phyloP scores from a whole-genome alignment of 2,888 invertebrate genomes.

The Tholera decimalis region DNA sequence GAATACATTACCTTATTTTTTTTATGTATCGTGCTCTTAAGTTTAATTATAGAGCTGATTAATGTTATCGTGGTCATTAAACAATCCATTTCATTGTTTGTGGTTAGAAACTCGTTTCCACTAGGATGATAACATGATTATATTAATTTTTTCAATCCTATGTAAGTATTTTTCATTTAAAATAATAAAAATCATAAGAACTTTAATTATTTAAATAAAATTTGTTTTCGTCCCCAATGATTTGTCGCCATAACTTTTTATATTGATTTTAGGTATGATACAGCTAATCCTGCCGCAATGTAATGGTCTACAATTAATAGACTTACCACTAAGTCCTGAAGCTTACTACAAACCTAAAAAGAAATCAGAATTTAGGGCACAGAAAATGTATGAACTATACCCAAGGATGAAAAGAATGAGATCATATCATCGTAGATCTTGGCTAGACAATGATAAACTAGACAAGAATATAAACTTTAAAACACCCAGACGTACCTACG shows the following conservation, averaged over 20 bases:
- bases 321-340: slow-evolving; percentile 53
- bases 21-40: slow-evolving; percentile 28
- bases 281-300: slow-evolving; percentile 58
- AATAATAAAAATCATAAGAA: too few relatives aligned
- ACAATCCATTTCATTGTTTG: slow-evolving; percentile 31
- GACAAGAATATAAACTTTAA: background rate
- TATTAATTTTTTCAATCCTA: slow-evolving; percentile 55
- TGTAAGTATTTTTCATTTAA: slow-evolving; percentile 72
- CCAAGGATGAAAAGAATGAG: slow-evolving; percentile 9
- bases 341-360: background rate
- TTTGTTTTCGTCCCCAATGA: background rate
- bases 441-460: slow-evolving; percentile 8
- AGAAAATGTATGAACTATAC: slow-evolving; percentile 21
- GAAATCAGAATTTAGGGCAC: slow-evolving; percentile 9
- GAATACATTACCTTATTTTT: slow-evolving; percentile 1
- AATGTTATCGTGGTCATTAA: slow-evolving; percentile 7
- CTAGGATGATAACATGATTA: slow-evolving; percentile 71
- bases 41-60: slow-evolving; percentile 28
- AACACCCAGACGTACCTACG: background rate
- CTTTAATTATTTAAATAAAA: too few relatives aligned
- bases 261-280: slow-evolving; percentile 59
- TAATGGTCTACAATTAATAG: slow-evolving; percentile 67
- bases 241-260: background rate
- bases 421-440: slow-evolving; percentile 5
- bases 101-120: slow-evolving; percentile 28